Evolutionary conservation across 2,888 invertebrate genomes (phyloP), one percentile per base, ranked within the genome.

Genomic region (Acleris cristana): DNA sequence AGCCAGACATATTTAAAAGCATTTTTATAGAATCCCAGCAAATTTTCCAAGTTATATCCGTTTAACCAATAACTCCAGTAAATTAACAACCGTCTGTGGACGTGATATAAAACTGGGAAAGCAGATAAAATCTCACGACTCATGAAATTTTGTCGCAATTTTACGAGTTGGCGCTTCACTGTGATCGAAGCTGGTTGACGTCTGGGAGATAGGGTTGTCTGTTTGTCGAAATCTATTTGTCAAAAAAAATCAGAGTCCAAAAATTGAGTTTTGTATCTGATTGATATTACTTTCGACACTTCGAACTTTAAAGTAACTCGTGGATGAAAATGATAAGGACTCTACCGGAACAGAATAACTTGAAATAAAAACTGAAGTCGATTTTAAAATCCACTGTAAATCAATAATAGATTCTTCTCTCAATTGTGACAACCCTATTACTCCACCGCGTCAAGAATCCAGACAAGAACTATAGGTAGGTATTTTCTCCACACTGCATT

Each of bases 121-220:
- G 54, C 55, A 44, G 65, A 61, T 65, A 61, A 65, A 61, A 65
- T 65, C 65, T 65, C 56, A 56, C 60, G 65, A 65, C 55, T 65
- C 65, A 54, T 65, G 65, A 65, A 65, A 61, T 65, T 65, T 61
- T 55, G 60, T 65, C 60, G 65, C 65, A 61, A 65, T 65, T 65
- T 65, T 61, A 65, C 65, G 60, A 65, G 60, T 44, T 56, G 55
- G 51, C 60, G 60, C 65, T 65, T 21, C 65, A 60, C 19, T 61
- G 49, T 65, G 56, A 65, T 65, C 55, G 65, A 61, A 56, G 65
- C 51, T 26, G 55, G 51, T 60, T 65, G 65, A 65, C 60, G 65
- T 56, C 65, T 65, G 55, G 65, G 12, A 16, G 19, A 12, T 51
- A 65, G 60, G 65, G 65, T 51, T 61, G 60, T 1, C 65, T 48